Evolutionary conservation across 2,113 vertebrate species (phyloP).

Genomic region (Corythornis cristatus): DNA sequence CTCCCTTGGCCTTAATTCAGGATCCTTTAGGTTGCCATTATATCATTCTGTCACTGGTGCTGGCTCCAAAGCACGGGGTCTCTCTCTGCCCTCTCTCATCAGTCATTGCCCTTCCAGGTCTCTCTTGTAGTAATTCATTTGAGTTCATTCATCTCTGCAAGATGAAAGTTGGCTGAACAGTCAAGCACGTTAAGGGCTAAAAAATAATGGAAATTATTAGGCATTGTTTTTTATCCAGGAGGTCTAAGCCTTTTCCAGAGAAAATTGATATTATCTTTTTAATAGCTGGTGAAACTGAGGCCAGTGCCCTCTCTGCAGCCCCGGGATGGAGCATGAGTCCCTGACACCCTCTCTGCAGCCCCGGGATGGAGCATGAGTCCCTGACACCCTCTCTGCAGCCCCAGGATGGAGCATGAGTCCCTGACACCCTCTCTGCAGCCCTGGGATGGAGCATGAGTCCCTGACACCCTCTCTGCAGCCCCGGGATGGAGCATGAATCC

Average conservation of each 20-base stretch:
- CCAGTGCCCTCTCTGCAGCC: not conserved
- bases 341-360: not conserved
- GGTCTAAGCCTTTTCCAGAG: constrained; percentile 9
- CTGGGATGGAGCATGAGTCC: not conserved
- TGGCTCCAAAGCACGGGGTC: not conserved
- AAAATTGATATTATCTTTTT: constrained; percentile 27
- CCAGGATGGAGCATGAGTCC: not conserved
- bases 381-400: not conserved
- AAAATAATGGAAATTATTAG: not conserved
- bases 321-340: not conserved
- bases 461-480: not conserved
- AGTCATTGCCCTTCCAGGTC: not conserved
- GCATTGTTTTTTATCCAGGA: not conserved
- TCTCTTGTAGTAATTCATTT: not conserved
- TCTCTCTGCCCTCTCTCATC: not conserved
- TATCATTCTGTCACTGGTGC: not conserved
- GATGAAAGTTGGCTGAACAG: not conserved
- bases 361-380: not conserved
- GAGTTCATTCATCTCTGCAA: not conserved
- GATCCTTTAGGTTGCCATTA: accelerated
- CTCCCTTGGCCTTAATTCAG: not conserved
- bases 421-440: no score
- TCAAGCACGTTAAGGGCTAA: not conserved
- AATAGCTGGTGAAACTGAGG: constrained; percentile 19
- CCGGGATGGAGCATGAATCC: not conserved